Evolutionary conservation across 2,888 invertebrate species (phyloP).

Genomic region (Miltochrista miniata): DNA sequence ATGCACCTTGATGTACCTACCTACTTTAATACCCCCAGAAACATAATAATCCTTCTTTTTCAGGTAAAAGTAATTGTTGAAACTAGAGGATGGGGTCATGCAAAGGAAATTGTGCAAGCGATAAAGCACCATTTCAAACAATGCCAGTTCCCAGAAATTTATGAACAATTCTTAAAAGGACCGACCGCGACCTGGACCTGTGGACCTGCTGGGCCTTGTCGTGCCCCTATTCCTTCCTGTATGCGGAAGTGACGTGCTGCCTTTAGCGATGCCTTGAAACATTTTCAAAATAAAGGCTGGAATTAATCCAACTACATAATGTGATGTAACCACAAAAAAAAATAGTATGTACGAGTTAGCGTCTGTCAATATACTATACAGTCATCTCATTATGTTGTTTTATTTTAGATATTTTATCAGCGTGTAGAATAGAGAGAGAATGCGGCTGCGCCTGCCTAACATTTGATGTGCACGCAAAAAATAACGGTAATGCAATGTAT

Average conservation of each 20-base stretch:
- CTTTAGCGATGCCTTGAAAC: neutral
- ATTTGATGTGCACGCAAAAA: too few relatives aligned
- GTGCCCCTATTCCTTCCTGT: constrained; percentile 74
- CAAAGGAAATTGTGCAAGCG: constrained; percentile 69
- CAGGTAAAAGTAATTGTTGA: constrained; percentile 94
- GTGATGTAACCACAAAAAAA: too few relatives aligned
- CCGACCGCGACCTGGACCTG: neutral
- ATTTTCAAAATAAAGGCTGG: neutral
- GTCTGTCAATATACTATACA: too few relatives aligned
- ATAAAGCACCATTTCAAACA: constrained; percentile 86
- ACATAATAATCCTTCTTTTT: constrained; percentile 21
- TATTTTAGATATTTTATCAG: too few relatives aligned
- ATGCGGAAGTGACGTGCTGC: constrained; percentile 57
- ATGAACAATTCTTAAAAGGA: neutral
- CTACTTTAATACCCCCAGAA: too few relatives aligned
- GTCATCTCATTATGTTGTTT: too few relatives aligned
- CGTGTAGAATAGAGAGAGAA: too few relatives aligned
- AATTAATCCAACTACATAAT: too few relatives aligned
- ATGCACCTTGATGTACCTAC: too few relatives aligned
- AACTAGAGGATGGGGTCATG: constrained; percentile 92
- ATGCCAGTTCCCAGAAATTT: constrained; percentile 41
- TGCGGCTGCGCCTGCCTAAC: too few relatives aligned
- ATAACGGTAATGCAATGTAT: too few relatives aligned
- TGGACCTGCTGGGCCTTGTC: constrained; percentile 58
- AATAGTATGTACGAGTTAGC: too few relatives aligned